phyloP scores from a whole-genome alignment of 2,797 vertebrate species.

The Phalloptychus januarius region DNA sequence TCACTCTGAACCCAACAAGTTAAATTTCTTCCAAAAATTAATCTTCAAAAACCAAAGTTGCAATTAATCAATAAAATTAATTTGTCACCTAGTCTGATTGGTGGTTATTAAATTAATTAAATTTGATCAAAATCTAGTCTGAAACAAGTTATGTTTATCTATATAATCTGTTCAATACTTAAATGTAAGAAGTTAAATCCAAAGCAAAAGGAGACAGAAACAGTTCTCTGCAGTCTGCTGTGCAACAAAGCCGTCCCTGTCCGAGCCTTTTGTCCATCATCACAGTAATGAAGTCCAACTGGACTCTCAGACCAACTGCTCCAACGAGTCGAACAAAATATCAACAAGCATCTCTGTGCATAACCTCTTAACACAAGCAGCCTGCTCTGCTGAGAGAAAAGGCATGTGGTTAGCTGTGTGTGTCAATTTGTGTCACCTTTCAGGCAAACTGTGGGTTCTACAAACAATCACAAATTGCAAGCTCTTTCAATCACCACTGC shows the following conservation, averaged over 20 bases:
- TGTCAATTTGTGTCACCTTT: background rate
- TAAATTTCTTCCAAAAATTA: too few species aligned
- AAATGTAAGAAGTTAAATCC: background rate
- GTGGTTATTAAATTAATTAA: too few species aligned
- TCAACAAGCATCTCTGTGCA: constrained; percentile 29
- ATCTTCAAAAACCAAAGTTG: too few species aligned
- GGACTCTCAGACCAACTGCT: constrained; percentile 54
- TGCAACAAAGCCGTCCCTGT: constrained; percentile 35
- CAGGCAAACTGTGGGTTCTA: background rate
- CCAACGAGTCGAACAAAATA: constrained; percentile 47
- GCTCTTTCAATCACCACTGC: background rate
- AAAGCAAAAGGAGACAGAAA: constrained; percentile 7
- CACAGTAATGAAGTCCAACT: constrained; percentile 34
- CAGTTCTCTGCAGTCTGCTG: background rate
- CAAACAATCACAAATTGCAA: background rate
- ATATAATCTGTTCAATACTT: constrained; percentile 10
- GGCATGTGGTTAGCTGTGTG: constrained; percentile 16
- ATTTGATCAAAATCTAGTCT: background rate
- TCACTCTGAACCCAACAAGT: too few species aligned
- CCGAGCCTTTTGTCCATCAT: constrained; percentile 15
- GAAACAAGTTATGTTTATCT: background rate
- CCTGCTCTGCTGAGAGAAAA: constrained; percentile 33
- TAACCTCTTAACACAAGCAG: constrained; percentile 40
- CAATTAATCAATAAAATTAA: too few species aligned
- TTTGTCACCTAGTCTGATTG: too few species aligned